These are phyloP conservation scores for Crotalus viridis DNA, from an alignment of 2,113 vertebrate genomes.

Conservation along the genomic window DNA sequence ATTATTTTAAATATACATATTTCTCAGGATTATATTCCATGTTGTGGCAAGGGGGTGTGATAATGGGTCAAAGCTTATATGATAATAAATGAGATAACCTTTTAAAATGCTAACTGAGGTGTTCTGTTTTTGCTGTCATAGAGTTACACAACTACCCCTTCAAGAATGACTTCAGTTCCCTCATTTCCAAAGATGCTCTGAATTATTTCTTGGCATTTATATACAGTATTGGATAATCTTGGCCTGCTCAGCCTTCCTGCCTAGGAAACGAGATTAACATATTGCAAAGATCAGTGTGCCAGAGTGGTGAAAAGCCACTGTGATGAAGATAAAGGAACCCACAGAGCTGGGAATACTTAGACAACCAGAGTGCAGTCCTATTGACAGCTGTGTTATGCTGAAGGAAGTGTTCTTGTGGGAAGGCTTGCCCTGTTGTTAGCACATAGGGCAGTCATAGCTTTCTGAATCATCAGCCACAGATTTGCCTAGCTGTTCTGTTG, in stretches of 20 bases:
- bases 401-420: background rate
- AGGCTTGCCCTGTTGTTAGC: background rate
- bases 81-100: background rate
- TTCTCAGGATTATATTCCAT: background rate
- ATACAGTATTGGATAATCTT: background rate
- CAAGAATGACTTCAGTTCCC: background rate
- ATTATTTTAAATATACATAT: background rate
- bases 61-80: background rate
- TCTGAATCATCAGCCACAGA: background rate
- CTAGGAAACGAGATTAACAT: background rate
- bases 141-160: background rate
- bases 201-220: background rate
- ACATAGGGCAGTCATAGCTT: background rate
- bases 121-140: background rate
- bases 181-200: background rate
- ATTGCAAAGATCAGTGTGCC: background rate
- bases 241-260: background rate
- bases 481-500: background rate
- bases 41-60: background rate
- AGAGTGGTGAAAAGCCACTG: background rate
- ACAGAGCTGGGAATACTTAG: background rate
- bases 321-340: background rate
- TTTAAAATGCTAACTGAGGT: background rate
- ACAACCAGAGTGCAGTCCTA: background rate
- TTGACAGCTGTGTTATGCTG: background rate